These are phyloP conservation scores for Dicrostonyx torquatus DNA, from an alignment of 2,797 vertebrate genomes.

Conservation along the genomic window DNA sequence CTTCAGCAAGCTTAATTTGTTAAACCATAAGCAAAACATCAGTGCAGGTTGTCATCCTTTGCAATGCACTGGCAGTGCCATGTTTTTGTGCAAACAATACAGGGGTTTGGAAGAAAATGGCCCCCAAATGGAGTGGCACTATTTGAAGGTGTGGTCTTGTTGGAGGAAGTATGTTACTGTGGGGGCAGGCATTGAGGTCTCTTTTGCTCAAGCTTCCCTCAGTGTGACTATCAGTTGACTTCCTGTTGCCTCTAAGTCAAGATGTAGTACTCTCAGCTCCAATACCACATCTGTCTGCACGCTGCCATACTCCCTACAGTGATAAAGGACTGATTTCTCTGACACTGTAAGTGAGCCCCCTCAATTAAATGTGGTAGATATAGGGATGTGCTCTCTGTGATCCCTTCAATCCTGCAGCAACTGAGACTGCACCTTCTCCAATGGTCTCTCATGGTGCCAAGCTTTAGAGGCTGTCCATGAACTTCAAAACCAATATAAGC, in stretches of 20 bases:
- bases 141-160: neutral
- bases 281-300: neutral
- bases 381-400: neutral
- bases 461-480: neutral
- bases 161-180: neutral
- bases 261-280: neutral
- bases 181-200: neutral
- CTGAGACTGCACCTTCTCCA: neutral
- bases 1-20: too few species aligned
- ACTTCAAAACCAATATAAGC: neutral
- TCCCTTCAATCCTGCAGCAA: neutral
- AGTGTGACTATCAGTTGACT: neutral
- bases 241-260: neutral
- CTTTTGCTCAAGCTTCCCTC: neutral
- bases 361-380: neutral
- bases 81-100: neutral
- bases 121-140: neutral
- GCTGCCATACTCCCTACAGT: neutral
- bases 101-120: neutral
- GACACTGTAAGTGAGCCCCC: neutral
- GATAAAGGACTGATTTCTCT: neutral
- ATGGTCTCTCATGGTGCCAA: neutral
- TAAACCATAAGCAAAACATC: too few species aligned
- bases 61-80: neutral
- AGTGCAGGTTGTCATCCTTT: neutral